Percentiles rank a stretch among this genome's conserved stretches.
Conservation (phyloP, 2,888 invertebrate genomes). For the Antheraea yamamai region DNA sequence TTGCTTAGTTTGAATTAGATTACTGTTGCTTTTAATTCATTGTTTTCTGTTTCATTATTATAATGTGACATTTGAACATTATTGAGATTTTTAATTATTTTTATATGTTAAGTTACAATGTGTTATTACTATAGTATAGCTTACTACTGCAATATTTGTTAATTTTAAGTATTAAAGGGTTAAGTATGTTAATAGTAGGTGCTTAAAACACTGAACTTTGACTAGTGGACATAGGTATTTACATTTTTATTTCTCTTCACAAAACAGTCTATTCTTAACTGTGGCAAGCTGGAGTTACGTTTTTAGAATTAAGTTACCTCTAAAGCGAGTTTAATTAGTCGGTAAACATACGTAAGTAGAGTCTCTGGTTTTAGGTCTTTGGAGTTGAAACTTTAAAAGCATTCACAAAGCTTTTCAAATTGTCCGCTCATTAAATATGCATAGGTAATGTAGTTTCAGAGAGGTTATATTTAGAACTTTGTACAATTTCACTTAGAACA, state of each 20-base stretch:
- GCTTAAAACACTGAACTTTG: no score
- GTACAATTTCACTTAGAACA: neutral
- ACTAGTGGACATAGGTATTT: no score
- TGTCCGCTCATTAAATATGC: neutral
- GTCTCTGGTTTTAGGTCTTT: neutral
- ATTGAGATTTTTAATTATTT: no score
- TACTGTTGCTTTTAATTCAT: no score
- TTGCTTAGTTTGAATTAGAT: no score
- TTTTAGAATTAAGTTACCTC: neutral
- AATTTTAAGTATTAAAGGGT: no score
- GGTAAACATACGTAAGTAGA: neutral
- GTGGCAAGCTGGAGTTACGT: neutral
- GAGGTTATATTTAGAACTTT: neutral
- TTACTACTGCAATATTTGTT: no score
- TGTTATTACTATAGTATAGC: no score
- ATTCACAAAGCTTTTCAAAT: conserved; percentile 1
- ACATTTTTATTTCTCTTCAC: neutral
- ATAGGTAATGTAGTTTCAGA: neutral
- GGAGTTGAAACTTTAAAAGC: neutral
- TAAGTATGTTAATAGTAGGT: no score
- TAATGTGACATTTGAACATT: no score
- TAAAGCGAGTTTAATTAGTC: neutral
- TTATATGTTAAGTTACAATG: no score
- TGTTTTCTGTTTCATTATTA: no score
- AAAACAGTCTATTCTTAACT: neutral